A percentile compares a stretch with the other conserved stretches of the same genome.
These are phyloP conservation scores for Glaucopsyche alexis DNA, from an alignment of 2,888 invertebrate genomes.

Conservation along the genomic window DNA sequence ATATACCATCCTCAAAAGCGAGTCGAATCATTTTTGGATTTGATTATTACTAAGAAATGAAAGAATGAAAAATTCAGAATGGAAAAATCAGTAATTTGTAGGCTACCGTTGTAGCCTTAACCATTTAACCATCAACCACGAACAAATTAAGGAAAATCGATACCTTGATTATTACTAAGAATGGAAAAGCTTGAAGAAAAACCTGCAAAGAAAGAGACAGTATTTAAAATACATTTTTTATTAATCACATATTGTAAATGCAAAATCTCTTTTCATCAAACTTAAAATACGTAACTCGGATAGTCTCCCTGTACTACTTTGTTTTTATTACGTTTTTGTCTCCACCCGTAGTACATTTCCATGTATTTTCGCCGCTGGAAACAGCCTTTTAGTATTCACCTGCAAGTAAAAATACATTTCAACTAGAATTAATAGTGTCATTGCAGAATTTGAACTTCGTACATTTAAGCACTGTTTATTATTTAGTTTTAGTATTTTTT, in stretches of 20 bases:
- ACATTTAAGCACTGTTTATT: neutral
- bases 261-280: slow-evolving; percentile 2
- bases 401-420: slow-evolving; percentile 53
- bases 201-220: neutral
- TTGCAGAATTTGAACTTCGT: neutral
- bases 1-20: too few species aligned
- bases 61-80: too few species aligned
- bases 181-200: too few species aligned
- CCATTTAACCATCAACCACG: too few species aligned
- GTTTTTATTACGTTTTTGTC: slow-evolving; percentile 57
- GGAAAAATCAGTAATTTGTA: too few species aligned
- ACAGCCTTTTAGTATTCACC: slow-evolving; percentile 65
- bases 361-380: slow-evolving; percentile 62
- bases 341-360: slow-evolving; percentile 64
- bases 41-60: too few species aligned
- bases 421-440: slow-evolving; percentile 31
- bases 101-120: too few species aligned
- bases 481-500: too few species aligned
- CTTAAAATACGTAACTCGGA: slow-evolving; percentile 31
- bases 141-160: too few species aligned
- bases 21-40: too few species aligned
- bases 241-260: neutral
- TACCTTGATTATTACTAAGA: too few species aligned
- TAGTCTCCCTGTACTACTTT: slow-evolving; percentile 57
- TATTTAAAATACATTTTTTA: neutral